Base-by-base conservation (phyloP, 2,888 invertebrate genomes). In the Drosophila neotestacea region DNA sequence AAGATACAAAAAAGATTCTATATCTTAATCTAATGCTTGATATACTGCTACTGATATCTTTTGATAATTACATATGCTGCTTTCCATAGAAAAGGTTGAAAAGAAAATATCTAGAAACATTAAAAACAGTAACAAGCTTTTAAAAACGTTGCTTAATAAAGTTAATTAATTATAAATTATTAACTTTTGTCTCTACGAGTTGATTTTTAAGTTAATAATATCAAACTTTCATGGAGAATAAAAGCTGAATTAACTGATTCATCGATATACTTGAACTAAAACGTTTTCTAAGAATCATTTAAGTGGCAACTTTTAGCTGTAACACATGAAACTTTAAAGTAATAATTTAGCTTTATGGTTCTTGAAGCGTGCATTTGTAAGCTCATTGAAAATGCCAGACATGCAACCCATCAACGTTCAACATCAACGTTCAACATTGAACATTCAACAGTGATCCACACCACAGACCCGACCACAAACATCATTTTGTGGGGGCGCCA, bases 311-410 rank as follows among this genome's bases (percentile, higher is more conserved):
- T 34, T n/a, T 6, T 10, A 27, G 69, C 28, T 48, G 39, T 4
- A 11, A 34, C 28, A 27, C 38, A 10, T 9, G 9, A 4, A 32
- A 27, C 28, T 22, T 51, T 16, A 1, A 32, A 30, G 4, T 36
- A 10, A 9, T 32, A 42, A 47, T 30, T 27, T 27, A 28, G n/a
- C 7, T 32, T 2, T 39, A 7, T n/a, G 36, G 13, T 38, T 39
- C 34, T 50, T 32, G 42, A 27, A 44, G 55, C 44, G 51, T 56
- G 38, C 36, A 63, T 13, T 62, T 62, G 61, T 41, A 69, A 28
- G 44, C 66, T 62, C 78, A 81, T 81, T 81, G 71, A 22, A 32
- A 71, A 79, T 79, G 74, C 81, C 27, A 55, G 58, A 69, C 74
- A 70, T 71, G 79, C 68, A 71, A 42, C 68, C 34, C 62, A 48